Percentiles rank a stretch among this genome's conserved stretches.
Evolutionary conservation across 2,888 invertebrate genomes (phyloP).

Genomic region (Entomobrya proxima): DNA sequence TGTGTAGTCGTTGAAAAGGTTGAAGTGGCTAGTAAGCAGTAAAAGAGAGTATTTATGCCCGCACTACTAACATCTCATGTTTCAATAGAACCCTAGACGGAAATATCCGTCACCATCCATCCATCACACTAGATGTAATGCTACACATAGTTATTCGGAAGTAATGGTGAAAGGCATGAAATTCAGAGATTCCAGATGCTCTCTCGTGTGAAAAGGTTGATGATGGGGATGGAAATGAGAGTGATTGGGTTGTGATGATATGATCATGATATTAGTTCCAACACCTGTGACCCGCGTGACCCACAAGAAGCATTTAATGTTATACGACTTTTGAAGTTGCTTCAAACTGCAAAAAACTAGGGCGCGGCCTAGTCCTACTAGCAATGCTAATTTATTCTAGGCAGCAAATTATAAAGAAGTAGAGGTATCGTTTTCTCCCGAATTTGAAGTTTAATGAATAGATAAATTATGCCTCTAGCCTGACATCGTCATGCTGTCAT

Average conservation of each 20-base stretch:
- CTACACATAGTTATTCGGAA: not conserved
- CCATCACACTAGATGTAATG: not conserved
- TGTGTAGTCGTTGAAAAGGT: conserved; percentile 29
- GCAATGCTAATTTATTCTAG: no score
- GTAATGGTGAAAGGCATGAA: not conserved
- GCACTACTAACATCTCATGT: conserved; percentile 6
- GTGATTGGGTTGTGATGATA: not conserved
- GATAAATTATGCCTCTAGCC: no score
- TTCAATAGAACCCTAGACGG: conserved; percentile 40
- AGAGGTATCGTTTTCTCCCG: no score
- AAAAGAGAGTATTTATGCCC: conserved; percentile 33
- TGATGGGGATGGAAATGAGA: not conserved
- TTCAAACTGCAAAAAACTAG: no score
- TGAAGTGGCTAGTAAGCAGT: conserved; percentile 25
- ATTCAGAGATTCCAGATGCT: not conserved
- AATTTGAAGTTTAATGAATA: no score
- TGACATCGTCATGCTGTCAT: no score
- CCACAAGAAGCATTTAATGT: no score
- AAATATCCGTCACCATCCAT: conserved; percentile 47
- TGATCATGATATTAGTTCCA: conserved; percentile 45
- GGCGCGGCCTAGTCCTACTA: no score
- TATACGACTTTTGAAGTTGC: no score
- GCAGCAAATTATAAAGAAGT: no score
- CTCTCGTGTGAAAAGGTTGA: conserved; percentile 33
- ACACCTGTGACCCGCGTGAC: conserved; percentile 43